Base-by-base conservation (phyloP, 2,888 invertebrate genomes). In the Cryptophagus acutangulus region DNA sequence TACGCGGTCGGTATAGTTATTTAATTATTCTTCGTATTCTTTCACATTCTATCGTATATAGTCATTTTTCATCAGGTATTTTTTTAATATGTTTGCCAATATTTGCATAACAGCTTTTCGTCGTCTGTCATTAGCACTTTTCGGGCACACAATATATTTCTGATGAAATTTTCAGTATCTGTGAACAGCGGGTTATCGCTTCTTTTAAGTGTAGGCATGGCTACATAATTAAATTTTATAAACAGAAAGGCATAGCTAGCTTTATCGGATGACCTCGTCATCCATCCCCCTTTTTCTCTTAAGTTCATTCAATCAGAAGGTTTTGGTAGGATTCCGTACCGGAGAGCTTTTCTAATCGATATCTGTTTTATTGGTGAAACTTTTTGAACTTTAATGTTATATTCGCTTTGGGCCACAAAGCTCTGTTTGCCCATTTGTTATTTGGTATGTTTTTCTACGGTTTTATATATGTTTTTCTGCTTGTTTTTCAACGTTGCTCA, bases 401-500 rank as follows among this genome's bases (percentile, higher is more conserved):
- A 48, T 45, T 45, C 47, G 48, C 50, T 44, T 16, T 29, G 42
- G 45, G 51, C 48, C 47, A 43, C 45, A 45, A 46, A 48, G 43
- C 44, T 40, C 35, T 48, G 49, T 51, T 54, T 46, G 47, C 42
- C 46, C 45, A 45, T 48, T 46, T 50, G 48, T 49, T 51, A 46
- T 49, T 41, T 42, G 40, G 40, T 45, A 33, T 43, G 47, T 45
- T 45, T 39, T 49, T 39, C 36, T 31, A 29, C 15, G 45, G 51
- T 48, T 55, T 52, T 51, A 43, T n/a, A n/a, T 49, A 41, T 43
- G 45, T 49, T 49, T 51, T 48, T 49, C 42, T 46, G 43, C 41
- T 46, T 51, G 53, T 56, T 53, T 52, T 53, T 56, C 45, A 46
- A 43, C 41, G 45, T 41, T 36, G 45, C 41, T 41, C 46, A 43